Evolutionary conservation across 1,140 invertebrate species (phyloP).

Genomic region (Lerema accius): DNA sequence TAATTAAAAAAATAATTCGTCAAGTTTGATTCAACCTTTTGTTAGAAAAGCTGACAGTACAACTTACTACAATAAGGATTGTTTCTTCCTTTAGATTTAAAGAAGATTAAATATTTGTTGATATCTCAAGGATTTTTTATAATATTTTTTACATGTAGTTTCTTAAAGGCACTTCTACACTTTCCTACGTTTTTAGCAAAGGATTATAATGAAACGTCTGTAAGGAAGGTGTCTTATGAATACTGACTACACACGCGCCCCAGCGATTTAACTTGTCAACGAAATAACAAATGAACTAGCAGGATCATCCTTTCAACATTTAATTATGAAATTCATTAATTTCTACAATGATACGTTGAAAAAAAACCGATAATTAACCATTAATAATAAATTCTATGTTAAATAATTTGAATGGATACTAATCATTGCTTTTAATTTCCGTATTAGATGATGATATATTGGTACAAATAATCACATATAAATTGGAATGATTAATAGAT

Average conservation of each 20-base stretch:
- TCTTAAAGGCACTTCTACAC: constrained; percentile 38
- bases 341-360: constrained; percentile 49
- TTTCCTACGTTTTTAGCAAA: constrained; percentile 34
- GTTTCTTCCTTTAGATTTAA: constrained; percentile 12
- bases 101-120: no score
- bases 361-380: constrained; percentile 29
- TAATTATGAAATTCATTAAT: constrained; percentile 61
- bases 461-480: no score
- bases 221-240: constrained; percentile 73
- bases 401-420: constrained; percentile 14
- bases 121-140: constrained; percentile 7
- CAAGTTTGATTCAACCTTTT: no score
- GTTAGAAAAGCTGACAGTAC: no score
- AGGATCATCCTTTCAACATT: constrained; percentile 58
- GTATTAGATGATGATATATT: no score
- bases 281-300: constrained; percentile 64
- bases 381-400: constrained; percentile 19
- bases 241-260: constrained; percentile 59
- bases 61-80: no score
- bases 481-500: no score
- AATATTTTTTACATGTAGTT: no score
- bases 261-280: constrained; percentile 74
- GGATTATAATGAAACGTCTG: constrained; percentile 62
- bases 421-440: no score
- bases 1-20: no score